These are phyloP conservation scores for Phyllotreta cruciferae DNA, from an alignment of 2,888 invertebrate genomes.

Conservation along the genomic window DNA sequence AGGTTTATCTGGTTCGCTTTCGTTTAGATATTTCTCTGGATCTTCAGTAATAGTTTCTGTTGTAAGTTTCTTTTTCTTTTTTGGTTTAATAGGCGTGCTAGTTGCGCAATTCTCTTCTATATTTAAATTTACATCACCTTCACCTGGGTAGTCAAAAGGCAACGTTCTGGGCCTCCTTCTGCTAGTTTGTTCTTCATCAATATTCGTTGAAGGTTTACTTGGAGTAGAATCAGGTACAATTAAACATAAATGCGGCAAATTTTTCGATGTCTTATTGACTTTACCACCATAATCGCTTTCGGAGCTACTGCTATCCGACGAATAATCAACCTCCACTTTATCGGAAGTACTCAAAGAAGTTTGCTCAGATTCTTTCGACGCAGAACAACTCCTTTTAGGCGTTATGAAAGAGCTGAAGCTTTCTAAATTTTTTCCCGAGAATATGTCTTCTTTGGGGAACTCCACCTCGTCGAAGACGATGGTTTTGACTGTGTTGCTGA, in stretches of 20 bases:
- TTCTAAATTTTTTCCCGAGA: slow-evolving; percentile 52
- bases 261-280: slow-evolving; percentile 31
- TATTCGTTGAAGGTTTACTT: neutral
- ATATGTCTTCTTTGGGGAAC: slow-evolving; percentile 52
- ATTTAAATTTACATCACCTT: slow-evolving; percentile 16
- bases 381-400: slow-evolving; percentile 40
- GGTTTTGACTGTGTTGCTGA: slow-evolving; percentile 47
- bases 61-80: slow-evolving; percentile 24
- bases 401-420: slow-evolving; percentile 53
- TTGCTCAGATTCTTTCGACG: too few species aligned
- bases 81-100: slow-evolving; percentile 18
- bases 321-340: slow-evolving; percentile 27
- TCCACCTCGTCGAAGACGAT: slow-evolving; percentile 54
- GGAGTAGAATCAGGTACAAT: slow-evolving; percentile 35
- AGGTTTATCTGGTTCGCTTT: slow-evolving; percentile 17
- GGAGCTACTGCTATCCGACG: slow-evolving; percentile 49
- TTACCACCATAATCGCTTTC: slow-evolving; percentile 50
- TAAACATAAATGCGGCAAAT: slow-evolving; percentile 48
- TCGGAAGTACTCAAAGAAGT: too few species aligned
- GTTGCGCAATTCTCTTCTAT: slow-evolving; percentile 8
- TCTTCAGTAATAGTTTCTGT: neutral
- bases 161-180: neutral
- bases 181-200: neutral
- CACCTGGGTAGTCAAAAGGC: neutral
- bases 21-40: neutral